Conservation (phyloP, 2,113 vertebrate species). For the Ardeotis arabs region DNA sequence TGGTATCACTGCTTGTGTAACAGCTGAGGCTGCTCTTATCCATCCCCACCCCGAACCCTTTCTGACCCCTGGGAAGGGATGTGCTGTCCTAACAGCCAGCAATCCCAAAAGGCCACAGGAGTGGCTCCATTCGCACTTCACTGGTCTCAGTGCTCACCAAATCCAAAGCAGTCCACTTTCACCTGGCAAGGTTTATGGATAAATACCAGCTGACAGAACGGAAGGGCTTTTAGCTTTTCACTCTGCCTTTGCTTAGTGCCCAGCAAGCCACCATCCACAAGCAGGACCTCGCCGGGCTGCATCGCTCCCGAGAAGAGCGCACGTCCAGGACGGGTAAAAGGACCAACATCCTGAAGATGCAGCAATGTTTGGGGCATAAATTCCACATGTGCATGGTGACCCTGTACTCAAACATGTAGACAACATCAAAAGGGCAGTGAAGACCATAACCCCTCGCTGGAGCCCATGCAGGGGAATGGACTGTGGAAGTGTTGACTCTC, state of each 20-base stretch:
- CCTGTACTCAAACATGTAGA: fast-evolving
- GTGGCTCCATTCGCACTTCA: background rate
- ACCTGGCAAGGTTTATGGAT: background rate
- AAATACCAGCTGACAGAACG: background rate
- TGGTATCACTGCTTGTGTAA: background rate
- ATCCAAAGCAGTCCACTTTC: background rate
- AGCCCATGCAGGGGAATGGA: background rate
- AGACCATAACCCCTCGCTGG: background rate
- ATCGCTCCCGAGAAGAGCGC: fast-evolving
- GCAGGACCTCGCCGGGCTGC: background rate
- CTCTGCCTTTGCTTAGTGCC: background rate
- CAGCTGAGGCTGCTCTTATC: background rate
- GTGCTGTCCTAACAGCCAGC: background rate
- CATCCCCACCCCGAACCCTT: background rate
- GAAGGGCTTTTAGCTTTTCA: background rate
- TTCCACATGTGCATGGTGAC: background rate
- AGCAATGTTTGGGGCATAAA: background rate
- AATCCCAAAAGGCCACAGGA: background rate
- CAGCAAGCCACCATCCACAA: background rate
- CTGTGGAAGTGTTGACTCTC: background rate
- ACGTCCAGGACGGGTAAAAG: background rate
- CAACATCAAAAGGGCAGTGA: background rate
- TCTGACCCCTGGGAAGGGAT: background rate
- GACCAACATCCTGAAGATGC: background rate
- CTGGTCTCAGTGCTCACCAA: background rate